phyloP scores from a whole-genome alignment of 2,888 invertebrate species.

The Drosophila hamatofila region DNA sequence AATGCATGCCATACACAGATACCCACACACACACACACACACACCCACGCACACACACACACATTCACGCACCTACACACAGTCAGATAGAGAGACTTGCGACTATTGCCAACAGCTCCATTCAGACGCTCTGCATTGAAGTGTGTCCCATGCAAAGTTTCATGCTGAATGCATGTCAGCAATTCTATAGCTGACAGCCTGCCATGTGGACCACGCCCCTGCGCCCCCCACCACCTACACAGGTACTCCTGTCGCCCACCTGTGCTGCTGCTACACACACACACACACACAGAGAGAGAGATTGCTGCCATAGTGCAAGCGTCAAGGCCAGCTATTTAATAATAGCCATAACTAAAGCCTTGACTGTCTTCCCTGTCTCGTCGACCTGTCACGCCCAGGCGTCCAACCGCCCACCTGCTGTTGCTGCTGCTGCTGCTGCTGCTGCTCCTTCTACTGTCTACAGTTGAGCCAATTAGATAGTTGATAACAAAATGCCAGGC shows the following conservation, averaged over 20 bases:
- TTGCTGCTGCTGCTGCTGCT: neutral
- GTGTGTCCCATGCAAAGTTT: constrained; percentile 61
- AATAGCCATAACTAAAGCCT: constrained; percentile 40
- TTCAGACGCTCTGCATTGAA: constrained; percentile 57
- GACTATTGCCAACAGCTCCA: constrained; percentile 7
- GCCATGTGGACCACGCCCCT: neutral
- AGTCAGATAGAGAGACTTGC: neutral
- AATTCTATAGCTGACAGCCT: constrained; percentile 37
- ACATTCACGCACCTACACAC: neutral
- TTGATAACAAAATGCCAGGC: constrained; percentile 31
- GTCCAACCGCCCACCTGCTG: neutral
- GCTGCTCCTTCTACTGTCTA: neutral
- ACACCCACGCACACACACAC: constrained; percentile 1
- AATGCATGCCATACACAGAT: constrained; percentile 4
- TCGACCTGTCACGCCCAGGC: constrained; percentile 1
- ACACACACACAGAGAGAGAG: neutral
- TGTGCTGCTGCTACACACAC: neutral
- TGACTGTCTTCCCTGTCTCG: constrained; percentile 24
- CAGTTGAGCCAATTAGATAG: constrained; percentile 26
- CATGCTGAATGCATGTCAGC: constrained; percentile 68
- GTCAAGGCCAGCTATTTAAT: constrained; percentile 42
- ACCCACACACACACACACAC: constrained; percentile 1
- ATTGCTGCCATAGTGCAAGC: constrained; percentile 16
- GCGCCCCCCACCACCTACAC: neutral
- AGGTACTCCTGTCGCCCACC: neutral